Evolutionary conservation across 2,888 invertebrate genomes (phyloP).

Genomic region (Lagria hirta): DNA sequence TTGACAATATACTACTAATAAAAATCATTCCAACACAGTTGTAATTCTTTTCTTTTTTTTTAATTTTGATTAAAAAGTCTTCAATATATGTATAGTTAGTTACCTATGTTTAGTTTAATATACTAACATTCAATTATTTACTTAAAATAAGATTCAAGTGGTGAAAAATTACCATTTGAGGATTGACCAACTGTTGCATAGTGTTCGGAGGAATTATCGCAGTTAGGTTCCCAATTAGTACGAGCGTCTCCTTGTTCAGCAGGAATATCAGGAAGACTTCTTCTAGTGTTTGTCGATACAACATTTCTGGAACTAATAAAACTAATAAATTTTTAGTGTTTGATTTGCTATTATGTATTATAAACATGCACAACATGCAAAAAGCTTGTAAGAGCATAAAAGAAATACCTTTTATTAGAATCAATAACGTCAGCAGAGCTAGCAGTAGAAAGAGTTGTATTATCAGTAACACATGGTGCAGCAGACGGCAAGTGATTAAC

Average conservation of each 20-base stretch:
- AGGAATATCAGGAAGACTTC: slow-evolving; percentile 85
- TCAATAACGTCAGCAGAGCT: slow-evolving; percentile 41
- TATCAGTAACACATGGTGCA: slow-evolving; percentile 42
- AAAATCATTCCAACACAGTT: no score
- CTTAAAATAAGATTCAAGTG: neutral
- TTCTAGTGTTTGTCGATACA: slow-evolving; percentile 60
- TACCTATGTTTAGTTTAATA: no score
- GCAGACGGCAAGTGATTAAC: slow-evolving; percentile 55
- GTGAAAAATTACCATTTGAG: slow-evolving; percentile 36
- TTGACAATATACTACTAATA: neutral
- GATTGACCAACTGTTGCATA: slow-evolving; percentile 73
- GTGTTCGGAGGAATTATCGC: slow-evolving; percentile 80
- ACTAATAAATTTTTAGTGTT: no score
- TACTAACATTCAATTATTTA: no score
- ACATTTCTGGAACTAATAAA: slow-evolving; percentile 9
- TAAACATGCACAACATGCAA: no score
- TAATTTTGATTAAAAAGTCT: no score
- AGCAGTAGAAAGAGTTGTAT: slow-evolving; percentile 31
- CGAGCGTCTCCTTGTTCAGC: slow-evolving; percentile 56
- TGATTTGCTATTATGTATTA: no score
- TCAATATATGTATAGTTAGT: no score
- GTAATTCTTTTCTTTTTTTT: no score
- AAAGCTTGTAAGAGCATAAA: no score
- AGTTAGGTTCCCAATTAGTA: slow-evolving; percentile 50
- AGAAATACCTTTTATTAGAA: slow-evolving; percentile 51